Percentiles rank a stretch among this genome's conserved stretches.
Evolutionary conservation across 2,888 invertebrate genomes (phyloP).

Genomic region (Drosophila testacea): DNA sequence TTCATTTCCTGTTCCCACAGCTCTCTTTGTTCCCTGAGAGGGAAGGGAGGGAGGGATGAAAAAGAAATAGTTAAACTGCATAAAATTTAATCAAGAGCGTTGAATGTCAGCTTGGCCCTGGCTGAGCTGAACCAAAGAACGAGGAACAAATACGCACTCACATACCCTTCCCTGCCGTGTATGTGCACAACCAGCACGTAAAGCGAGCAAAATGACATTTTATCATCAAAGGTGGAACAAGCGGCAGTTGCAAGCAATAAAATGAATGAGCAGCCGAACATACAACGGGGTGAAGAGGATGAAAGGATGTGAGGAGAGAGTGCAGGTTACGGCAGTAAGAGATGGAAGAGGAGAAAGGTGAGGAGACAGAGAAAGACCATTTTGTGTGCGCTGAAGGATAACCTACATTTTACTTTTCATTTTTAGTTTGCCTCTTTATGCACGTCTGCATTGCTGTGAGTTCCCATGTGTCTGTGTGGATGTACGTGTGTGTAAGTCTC

Average conservation of each 20-base stretch:
- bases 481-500: slow-evolving; percentile 19
- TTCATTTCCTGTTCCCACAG: background rate
- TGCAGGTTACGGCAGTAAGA: background rate
- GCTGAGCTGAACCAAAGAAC: slow-evolving; percentile 34
- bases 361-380: slow-evolving; percentile 43
- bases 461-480: background rate
- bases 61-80: slow-evolving; percentile 80
- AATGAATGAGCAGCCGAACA: slow-evolving; percentile 62
- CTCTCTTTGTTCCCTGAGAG: slow-evolving; percentile 33
- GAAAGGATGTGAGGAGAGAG: background rate
- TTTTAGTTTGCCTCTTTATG: slow-evolving; percentile 74
- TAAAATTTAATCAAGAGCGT: slow-evolving; percentile 81
- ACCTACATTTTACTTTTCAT: slow-evolving; percentile 79
- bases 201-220: slow-evolving; percentile 81
- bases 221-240: slow-evolving; percentile 80
- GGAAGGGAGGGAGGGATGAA: slow-evolving; percentile 14
- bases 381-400: slow-evolving; percentile 80
- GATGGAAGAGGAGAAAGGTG: background rate
- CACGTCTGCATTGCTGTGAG: slow-evolving; percentile 42
- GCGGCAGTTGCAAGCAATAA: slow-evolving; percentile 61
- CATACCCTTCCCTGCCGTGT: background rate
- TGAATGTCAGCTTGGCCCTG: slow-evolving; percentile 80
- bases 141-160: slow-evolving; percentile 9
- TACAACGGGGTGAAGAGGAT: background rate
- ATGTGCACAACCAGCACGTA: slow-evolving; percentile 59